These are phyloP conservation scores for Melanerpes formicivorus DNA, from an alignment of 2,113 vertebrate genomes.

Conservation along the genomic window DNA sequence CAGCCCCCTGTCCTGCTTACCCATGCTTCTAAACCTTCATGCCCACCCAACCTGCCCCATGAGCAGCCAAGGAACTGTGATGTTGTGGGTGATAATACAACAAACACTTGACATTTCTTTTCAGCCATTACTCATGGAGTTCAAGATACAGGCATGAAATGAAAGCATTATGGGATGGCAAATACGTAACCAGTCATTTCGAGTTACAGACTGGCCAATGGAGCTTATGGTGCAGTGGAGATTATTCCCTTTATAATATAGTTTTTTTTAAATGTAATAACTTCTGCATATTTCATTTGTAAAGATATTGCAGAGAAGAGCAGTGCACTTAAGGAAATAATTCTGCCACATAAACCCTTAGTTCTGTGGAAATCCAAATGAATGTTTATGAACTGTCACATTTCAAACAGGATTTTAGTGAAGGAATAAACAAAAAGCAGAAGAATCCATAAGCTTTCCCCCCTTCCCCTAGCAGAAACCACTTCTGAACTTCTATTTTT, in stretches of 20 bases:
- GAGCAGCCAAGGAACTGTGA: not conserved
- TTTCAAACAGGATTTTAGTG: not conserved
- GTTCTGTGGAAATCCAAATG: not conserved
- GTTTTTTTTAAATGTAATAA: not conserved
- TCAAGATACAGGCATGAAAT: not conserved
- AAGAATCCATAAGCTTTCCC: not conserved
- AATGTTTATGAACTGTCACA: not conserved
- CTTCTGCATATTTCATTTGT: not conserved
- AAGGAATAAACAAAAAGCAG: not conserved
- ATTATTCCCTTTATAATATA: not conserved
- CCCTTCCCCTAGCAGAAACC: rapidly evolving
- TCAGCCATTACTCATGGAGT: not conserved
- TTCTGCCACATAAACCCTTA: not conserved
- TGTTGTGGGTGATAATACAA: not conserved
- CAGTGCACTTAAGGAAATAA: not conserved
- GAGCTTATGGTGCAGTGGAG: not conserved
- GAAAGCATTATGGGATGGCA: not conserved
- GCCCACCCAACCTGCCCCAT: rapidly evolving
- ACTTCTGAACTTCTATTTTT: not conserved
- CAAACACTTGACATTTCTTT: not conserved
- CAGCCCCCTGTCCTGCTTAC: not conserved
- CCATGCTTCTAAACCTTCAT: not conserved
- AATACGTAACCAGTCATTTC: not conserved
- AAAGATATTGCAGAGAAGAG: not conserved
- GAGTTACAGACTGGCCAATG: not conserved